Evolutionary conservation across 2,113 vertebrate species (phyloP), one percentile per base, ranked within the genome.

Genomic region (Brachypodius melanocephalos): DNA sequence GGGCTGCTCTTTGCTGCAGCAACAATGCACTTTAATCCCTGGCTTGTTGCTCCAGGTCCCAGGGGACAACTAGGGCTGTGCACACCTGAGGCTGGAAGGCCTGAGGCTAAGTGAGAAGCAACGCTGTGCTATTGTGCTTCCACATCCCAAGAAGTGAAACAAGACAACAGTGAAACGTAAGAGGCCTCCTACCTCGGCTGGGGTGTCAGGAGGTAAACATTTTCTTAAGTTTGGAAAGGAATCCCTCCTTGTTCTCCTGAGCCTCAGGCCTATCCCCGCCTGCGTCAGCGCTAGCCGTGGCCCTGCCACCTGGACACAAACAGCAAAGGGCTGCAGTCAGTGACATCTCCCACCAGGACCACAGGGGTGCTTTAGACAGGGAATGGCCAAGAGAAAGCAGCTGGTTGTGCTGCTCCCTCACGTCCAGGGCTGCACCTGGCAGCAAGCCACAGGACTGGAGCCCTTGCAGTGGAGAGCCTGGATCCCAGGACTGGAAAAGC

Each of bases 151-250:
- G 59, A 62, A 73, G 40, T 32, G 69, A 61, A 61, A 61, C 58
- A 97, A 59, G 68, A 72, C 7, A 2, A 95, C 80, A 88, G 83
- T 67, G 91, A 84, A 94, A 94, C 84, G 79, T 73, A 40, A 93
- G 88, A 94, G 90, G 59, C 96, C 85, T 97, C 98, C 98, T 99
- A 99, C 98, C 98, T 99, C 98, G 3, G 97, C 94, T 95, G 93
- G 98, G 97, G 92, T 98, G 98, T 99, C 98, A 99, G 96, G 98
- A 98, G 93, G 98, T 98, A 98, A 99, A 99, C 96, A 98, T 98
- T 98, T 97, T 98, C 98, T 99, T 99, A 98, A 99, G 98, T 98
- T 98, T 99, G 98, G 98, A 98, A 98, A 99, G 97, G 98, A 99
- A 98, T 97, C 98, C 98, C 98, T 98, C 97, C 96, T 97, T 97